phyloP scores from a whole-genome alignment of 2,113 vertebrate genomes.

The Caretta caretta region DNA sequence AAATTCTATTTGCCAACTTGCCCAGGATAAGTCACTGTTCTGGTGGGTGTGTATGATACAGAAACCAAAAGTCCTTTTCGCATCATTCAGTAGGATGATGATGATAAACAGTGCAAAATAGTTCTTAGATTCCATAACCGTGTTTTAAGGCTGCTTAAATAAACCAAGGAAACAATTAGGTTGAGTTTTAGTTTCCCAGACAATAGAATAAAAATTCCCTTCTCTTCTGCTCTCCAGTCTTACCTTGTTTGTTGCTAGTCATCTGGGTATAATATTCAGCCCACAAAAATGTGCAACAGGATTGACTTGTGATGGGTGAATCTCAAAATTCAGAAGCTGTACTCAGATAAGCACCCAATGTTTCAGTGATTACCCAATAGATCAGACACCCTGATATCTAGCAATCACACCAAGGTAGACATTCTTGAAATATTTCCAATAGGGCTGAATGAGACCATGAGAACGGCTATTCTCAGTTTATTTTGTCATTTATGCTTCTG shows the following conservation, averaged over 20 bases:
- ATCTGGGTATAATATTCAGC: background rate
- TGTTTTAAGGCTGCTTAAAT: background rate
- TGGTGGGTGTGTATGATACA: background rate
- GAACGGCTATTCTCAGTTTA: background rate
- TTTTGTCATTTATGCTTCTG: background rate
- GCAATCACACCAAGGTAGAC: background rate
- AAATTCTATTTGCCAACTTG: background rate
- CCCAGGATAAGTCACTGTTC: background rate
- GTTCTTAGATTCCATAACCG: background rate
- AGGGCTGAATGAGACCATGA: background rate
- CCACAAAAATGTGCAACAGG: background rate
- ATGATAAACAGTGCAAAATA: background rate
- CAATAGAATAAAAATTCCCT: background rate
- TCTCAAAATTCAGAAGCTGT: background rate
- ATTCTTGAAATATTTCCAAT: background rate
- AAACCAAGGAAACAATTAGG: background rate
- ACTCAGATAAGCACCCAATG: background rate
- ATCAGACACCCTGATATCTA: background rate
- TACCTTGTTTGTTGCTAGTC: background rate
- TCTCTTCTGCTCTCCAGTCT: background rate
- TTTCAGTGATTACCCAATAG: background rate
- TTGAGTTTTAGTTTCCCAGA: background rate
- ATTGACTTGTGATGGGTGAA: background rate
- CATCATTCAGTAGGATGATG: fast-evolving
- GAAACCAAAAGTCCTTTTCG: background rate